Evolutionary conservation across 2,888 invertebrate species (phyloP).

Genomic region (Eristalinus sepulchralis): DNA sequence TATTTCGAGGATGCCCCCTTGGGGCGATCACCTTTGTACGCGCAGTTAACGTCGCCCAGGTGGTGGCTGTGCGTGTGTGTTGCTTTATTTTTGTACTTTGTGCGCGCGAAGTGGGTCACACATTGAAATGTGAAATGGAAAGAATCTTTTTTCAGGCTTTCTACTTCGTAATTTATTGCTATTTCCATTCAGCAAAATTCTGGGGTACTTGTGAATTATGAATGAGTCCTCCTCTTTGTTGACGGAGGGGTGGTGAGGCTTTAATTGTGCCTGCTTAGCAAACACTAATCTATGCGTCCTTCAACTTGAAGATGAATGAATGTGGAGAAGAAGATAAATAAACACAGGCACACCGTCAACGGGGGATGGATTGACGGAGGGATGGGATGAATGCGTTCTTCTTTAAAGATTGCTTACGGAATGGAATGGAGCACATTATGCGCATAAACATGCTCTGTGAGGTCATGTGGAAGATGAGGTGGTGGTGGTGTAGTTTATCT

Average conservation of each 20-base stretch:
- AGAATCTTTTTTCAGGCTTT: constrained; percentile 37
- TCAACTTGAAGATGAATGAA: constrained; percentile 67
- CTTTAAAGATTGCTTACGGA: not conserved
- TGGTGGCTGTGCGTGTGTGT: constrained; percentile 29
- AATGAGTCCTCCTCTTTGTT: constrained; percentile 41
- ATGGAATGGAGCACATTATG: not conserved
- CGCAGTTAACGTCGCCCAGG: constrained; percentile 29
- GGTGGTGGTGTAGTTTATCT: not conserved
- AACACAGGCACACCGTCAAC: not conserved
- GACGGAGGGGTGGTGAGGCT: constrained; percentile 26
- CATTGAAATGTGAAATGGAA: constrained; percentile 34
- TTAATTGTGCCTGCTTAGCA: constrained; percentile 48
- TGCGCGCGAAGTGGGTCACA: constrained; percentile 52
- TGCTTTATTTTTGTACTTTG: constrained; percentile 5
- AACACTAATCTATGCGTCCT: constrained; percentile 62
- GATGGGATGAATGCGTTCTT: constrained; percentile 13
- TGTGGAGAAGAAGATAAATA: constrained; percentile 7
- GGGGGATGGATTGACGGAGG: not conserved
- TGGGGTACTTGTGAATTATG: constrained; percentile 49
- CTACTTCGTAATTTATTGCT: constrained; percentile 43
- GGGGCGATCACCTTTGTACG: constrained; percentile 54
- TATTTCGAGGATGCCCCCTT: constrained; percentile 37
- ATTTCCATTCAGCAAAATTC: constrained; percentile 49
- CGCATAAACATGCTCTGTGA: not conserved
- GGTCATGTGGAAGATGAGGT: not conserved